Base-by-base conservation (phyloP, 2,113 vertebrate genomes). In the Eptatretus burgeri region DNA sequence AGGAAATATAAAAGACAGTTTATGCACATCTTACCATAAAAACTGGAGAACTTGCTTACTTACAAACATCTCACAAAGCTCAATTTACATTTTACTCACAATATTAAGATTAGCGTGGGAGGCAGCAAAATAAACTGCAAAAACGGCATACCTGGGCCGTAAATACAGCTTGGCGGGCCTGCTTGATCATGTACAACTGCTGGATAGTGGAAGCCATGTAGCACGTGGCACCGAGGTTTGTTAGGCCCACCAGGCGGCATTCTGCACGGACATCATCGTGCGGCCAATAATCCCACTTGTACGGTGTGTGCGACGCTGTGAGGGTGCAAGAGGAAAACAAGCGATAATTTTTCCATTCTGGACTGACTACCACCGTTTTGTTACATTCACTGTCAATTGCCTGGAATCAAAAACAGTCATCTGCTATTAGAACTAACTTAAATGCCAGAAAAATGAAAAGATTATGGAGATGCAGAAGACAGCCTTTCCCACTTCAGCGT, bases 281-380 rank as follows among this genome's bases (percentile, higher is more conserved):
- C 3, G 91, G 91, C 91, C 91, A 98, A 66, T 98, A 95, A 71
- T 98, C 91, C 91, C 91, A 98, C 65, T 95, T 98, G 68, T 98
- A 98, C n/a, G 91, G 85, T 1, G 89, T 82, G 49, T 98, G 91
- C 68, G 91, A 93, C 69, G 85, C 83, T 93, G 70, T 1, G 66
- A 62, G 27, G 27, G 27, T 7, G 27, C 27, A 41, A 41, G 27
- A 7, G 27, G 27, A 41, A 41, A 41, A 5, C 27, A 7, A 41
- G 27, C 27, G 27, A 41, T 41, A 41, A 41, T 5, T 41, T 7
- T 41, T 41, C 27, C 27, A 41, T 41, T 41, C 27, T 41, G 27
- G 3, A 41, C 27, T 5, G 27, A 41, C 27, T 41, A 41, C 27
- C 27, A 41, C 27, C 27, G 3, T 5, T 41, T 41, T n/a, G n/a